Base-by-base conservation (phyloP, 2,888 invertebrate species). In the Physocephala rufipes region DNA sequence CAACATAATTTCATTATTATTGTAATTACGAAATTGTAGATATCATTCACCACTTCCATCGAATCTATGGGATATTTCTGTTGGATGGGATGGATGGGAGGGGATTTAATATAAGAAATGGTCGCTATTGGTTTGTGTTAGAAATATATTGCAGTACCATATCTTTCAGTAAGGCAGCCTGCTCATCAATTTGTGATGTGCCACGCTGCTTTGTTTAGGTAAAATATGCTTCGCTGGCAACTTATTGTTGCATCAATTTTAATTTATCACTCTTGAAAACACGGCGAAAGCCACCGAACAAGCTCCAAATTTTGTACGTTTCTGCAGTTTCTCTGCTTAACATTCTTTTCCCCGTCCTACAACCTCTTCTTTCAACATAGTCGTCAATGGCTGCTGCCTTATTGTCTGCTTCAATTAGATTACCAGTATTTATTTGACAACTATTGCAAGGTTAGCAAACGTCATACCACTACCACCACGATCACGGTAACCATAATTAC, bases 141-240 rank as follows among this genome's bases (percentile, higher is more conserved):
- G n/a, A n/a, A n/a, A n/a, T n/a, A n/a, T n/a, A n/a, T n/a, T n/a
- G n/a, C n/a, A n/a, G n/a, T n/a, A n/a, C n/a, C n/a, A n/a, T n/a
- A n/a, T n/a, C n/a, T n/a, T n/a, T n/a, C n/a, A n/a, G n/a, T n/a
- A n/a, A n/a, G n/a, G n/a, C n/a, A n/a, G n/a, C n/a, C n/a, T n/a
- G n/a, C n/a, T n/a, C n/a, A n/a, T n/a, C n/a, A n/a, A n/a, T n/a
- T n/a, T n/a, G n/a, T n/a, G n/a, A n/a, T 36, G 36, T 36, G 36
- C 36, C 36, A 4, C 5, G 36, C 9, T 36, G 21, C 53, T 53
- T 53, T n/a, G 9, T 19, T 53, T 53, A 19, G n/a, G 24, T 21
- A 19, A 24, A 53, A 53, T 21, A 53, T 53, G 53, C 53, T 53
- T n/a, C 24, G 53, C 53, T 53, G 53, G 53, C 53, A 53, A 21